Evolutionary conservation across 2,888 invertebrate genomes (phyloP), one percentile per base, ranked within the genome.

Genomic region (Exocentrus adspersus): DNA sequence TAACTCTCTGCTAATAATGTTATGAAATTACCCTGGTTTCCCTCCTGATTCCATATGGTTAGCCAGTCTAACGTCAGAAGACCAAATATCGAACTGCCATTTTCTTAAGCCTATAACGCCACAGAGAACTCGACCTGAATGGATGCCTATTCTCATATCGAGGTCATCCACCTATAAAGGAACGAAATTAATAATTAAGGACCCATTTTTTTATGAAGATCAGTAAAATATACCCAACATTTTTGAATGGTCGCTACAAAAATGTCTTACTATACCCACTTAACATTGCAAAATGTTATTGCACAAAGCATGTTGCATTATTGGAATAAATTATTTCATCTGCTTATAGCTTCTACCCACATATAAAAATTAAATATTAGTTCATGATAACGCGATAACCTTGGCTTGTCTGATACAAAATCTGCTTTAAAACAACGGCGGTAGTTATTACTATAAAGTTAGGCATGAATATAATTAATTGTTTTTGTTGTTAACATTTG

Each of bases 11-110:
- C 24, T n/a, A 50, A 19, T 42, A n/a, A 2, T 20, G 20, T 2
- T 19, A 12, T 48, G 3, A 24, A 24, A 12, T 82, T 86, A 97
- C 97, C 97, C 98, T 1, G 98, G 97, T 72, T 97, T 86, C 20
- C 98, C 98, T 1, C 97, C 97, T 65, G 96, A 94, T 85, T 98
- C 98, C 91, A 98, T 93, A 80, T 93, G 93, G 85, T 98, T 98
- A 51, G 98, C 98, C 68, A 98, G 86, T 12, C 95, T 95, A 76
- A 98, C 98, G 84, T 98, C 98, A 79, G 94, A 91, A 1, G 94
- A 94, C 95, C 94, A 95, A 51, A 95, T 92, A 79, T 95, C 95
- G 81, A 95, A 95, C 84, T 95, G 95, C 95, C 95, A 95, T 83
- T 95, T 95, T 70, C 94, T 87, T 54, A 93, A 87, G 1, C 95